These are phyloP conservation scores for Petroica traversi DNA, from an alignment of 2,113 vertebrate species.

Conservation along the genomic window DNA sequence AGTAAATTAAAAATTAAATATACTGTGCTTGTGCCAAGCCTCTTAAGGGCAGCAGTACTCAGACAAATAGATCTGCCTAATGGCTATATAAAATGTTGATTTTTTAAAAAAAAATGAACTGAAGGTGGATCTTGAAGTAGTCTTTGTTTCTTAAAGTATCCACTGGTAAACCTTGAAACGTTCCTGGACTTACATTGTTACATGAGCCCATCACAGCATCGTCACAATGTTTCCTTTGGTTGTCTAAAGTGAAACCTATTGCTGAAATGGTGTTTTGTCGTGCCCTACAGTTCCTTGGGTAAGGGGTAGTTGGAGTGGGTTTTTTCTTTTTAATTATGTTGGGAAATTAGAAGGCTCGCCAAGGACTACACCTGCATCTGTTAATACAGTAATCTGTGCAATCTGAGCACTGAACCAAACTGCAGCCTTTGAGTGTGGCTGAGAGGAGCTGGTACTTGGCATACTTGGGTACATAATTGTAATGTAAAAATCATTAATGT, in stretches of 20 bases:
- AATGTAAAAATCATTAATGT: neutral
- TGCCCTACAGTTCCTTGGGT: neutral
- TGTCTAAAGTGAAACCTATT: neutral
- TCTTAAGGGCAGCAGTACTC: neutral
- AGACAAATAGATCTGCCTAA: neutral
- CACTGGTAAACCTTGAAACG: neutral
- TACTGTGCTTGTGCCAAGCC: neutral
- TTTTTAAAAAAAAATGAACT: neutral
- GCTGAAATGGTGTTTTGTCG: neutral
- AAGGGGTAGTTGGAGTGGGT: neutral
- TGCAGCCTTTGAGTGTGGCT: neutral
- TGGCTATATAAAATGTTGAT: neutral
- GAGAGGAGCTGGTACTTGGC: neutral
- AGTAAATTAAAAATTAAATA: slow-evolving; percentile 34
- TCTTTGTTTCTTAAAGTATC: neutral
- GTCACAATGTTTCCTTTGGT: neutral
- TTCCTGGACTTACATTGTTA: neutral
- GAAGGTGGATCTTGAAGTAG: neutral
- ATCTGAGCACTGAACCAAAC: neutral
- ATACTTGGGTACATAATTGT: neutral
- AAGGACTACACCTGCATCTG: neutral
- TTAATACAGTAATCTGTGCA: neutral
- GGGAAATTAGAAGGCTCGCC: neutral
- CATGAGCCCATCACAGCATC: too few relatives aligned
- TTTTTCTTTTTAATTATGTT: neutral